Percentiles rank a stretch among this genome's conserved stretches.
These are phyloP conservation scores for Hipparchia semele DNA, from an alignment of 2,888 invertebrate species.

Conservation along the genomic window DNA sequence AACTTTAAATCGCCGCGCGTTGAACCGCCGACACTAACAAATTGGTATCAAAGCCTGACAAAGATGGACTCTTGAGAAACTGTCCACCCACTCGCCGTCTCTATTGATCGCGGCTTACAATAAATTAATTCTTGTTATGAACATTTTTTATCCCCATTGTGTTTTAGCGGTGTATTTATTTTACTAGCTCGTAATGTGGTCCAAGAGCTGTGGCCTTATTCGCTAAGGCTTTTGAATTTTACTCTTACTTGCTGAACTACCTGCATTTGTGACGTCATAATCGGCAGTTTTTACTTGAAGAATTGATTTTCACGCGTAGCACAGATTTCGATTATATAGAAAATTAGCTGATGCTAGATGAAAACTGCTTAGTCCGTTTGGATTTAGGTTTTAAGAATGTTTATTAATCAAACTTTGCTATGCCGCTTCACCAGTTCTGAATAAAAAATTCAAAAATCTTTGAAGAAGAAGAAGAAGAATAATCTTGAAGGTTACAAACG, in stretches of 20 bases:
- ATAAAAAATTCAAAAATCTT: not conserved
- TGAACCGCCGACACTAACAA: slow-evolving; percentile 80
- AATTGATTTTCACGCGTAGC: not conserved
- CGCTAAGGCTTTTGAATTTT: not conserved
- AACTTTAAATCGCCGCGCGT: slow-evolving; percentile 76
- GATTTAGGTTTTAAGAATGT: too few relatives aligned
- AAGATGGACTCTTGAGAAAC: slow-evolving; percentile 81
- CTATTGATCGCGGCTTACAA: slow-evolving; percentile 78
- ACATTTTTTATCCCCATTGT: slow-evolving; percentile 78
- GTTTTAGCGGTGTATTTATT: slow-evolving; percentile 69
- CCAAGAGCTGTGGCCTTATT: not conserved
- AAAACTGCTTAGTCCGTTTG: not conserved
- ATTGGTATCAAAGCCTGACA: slow-evolving; percentile 82
- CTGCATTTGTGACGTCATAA: too few relatives aligned
- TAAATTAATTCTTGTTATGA: slow-evolving; percentile 82
- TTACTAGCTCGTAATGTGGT: slow-evolving; percentile 61
- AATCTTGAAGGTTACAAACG: not conserved
- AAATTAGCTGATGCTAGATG: not conserved
- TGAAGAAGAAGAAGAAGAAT: not conserved
- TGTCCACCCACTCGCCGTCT: slow-evolving; percentile 81
- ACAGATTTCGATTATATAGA: not conserved
- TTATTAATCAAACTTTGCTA: too few relatives aligned
- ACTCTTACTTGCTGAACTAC: not conserved
- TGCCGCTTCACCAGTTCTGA: too few relatives aligned
- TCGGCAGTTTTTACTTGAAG: too few relatives aligned